A percentile compares a stretch with the other conserved stretches of the same genome.
Evolutionary conservation across 2,113 vertebrate genomes (phyloP).

Genomic region (Bostrychus sinensis): DNA sequence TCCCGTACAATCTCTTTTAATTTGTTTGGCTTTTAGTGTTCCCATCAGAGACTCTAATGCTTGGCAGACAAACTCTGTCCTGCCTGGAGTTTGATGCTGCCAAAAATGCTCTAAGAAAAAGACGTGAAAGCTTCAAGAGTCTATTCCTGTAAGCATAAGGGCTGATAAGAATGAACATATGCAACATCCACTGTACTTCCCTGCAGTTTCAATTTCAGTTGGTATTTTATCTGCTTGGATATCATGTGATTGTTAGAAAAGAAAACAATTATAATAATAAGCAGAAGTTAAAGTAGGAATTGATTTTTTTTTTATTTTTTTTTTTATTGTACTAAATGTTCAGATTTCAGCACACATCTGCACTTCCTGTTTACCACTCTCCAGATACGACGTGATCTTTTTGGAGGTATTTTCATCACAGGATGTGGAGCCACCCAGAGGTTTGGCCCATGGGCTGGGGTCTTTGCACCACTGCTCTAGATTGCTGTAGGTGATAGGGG

Average conservation of each 20-base stretch:
- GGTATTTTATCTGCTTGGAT: constrained; percentile 3
- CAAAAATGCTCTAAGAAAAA: constrained; percentile 52
- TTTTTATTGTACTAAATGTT: no score
- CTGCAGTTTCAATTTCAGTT: constrained; percentile 54
- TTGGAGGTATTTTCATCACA: constrained; percentile 43
- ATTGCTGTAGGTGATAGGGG: constrained; percentile 51
- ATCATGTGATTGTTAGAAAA: constrained; percentile 37
- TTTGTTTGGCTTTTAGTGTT: constrained; percentile 61
- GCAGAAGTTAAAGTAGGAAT: no score
- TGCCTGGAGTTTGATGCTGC: constrained; percentile 30
- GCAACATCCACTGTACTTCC: constrained; percentile 26
- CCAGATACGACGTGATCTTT: constrained; percentile 6
- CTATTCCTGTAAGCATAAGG: constrained; percentile 27
- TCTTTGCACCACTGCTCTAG: constrained; percentile 34
- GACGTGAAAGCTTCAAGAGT: constrained; percentile 24
- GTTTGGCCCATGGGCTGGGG: constrained; percentile 17
- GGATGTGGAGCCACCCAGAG: constrained; percentile 54
- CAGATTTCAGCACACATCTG: neutral
- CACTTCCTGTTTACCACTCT: neutral
- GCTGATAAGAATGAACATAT: neutral
- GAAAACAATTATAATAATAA: neutral
- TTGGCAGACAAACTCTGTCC: constrained; percentile 49
- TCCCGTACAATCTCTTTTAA: constrained; percentile 57
- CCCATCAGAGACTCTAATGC: constrained; percentile 49
- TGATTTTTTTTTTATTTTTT: no score